Conservation (phyloP, 2,797 vertebrate species). For the Decapterus maruadsi region DNA sequence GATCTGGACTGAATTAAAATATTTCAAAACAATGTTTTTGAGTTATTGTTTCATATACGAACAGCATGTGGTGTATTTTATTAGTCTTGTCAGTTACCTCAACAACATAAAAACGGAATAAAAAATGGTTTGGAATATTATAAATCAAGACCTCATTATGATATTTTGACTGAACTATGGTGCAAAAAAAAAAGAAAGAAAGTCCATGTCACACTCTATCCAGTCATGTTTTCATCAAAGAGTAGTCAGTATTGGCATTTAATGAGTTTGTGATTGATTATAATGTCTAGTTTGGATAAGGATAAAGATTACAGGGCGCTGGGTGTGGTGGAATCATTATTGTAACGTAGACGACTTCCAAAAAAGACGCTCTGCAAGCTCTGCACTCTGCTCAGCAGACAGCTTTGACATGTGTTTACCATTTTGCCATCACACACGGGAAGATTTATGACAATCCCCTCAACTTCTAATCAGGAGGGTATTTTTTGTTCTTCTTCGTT, state of each 20-base stretch:
- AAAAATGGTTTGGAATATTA: conserved; percentile 3
- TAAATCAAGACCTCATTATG: conserved; percentile 7
- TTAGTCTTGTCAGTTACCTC: conserved; percentile 24
- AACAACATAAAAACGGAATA: conserved; percentile 10
- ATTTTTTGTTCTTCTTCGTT: conserved; percentile 68
- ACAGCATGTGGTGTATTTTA: conserved; percentile 43
- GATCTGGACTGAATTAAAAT: conserved; percentile 47
- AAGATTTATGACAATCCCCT: conserved; percentile 75
- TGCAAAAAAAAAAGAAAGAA: neutral
- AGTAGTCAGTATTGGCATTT: conserved; percentile 35
- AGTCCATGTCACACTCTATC: neutral
- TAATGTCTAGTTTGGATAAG: conserved; percentile 48
- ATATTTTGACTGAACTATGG: neutral
- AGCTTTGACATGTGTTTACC: conserved; percentile 77
- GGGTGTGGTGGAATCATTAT: conserved; percentile 59
- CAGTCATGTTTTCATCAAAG: conserved; percentile 34
- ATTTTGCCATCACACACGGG: conserved; percentile 73
- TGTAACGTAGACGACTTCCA: conserved; percentile 53
- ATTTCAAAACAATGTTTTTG: conserved; percentile 28
- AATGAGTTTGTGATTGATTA: conserved; percentile 47
- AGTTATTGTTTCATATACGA: conserved; percentile 50
- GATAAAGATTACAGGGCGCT: conserved; percentile 28
- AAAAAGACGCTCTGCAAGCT: conserved; percentile 51
- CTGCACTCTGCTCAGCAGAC: conserved; percentile 54
- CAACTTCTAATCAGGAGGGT: conserved; percentile 77